Base-by-base conservation (phyloP, 1,140 invertebrate species). In the Paracyclopina nana region DNA sequence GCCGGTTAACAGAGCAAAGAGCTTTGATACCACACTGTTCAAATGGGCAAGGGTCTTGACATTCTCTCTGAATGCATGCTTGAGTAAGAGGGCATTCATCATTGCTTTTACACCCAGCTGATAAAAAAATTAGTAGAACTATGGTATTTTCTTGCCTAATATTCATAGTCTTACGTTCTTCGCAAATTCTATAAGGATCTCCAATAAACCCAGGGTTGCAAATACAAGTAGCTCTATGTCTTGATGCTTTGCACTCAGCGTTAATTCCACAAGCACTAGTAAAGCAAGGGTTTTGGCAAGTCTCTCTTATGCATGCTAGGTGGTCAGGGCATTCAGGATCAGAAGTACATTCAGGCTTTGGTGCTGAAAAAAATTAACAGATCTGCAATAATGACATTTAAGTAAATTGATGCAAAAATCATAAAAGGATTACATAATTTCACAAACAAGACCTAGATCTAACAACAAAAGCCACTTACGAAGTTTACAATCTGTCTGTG, bases 181-280 rank as follows among this genome's bases (percentile, higher is more conserved):
- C n/a, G 42, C 52, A 90, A 18, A 70, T 67, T 4, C 76, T 71
- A 54, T 84, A 79, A 0, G 84, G 82, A 65, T 87, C 80, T 52
- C 83, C 83, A 60, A 82, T 72, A 16, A 80, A 79, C 57, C 78
- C 74, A 3, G 69, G 59, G n/a, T 77, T 72, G 63, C 83, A 90
- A 52, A 69, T 70, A 59, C 84, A 90, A 6, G 72, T 60, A 0
- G 80, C 71, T 53, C 71, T 64, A 59, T 86, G 82, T 18, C 59
- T 56, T 52, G 72, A 72, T 0, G 86, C 76, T 29, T 76, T 72
- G 57, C 85, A 91, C 53, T 78, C 72, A 6, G 82, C 77, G 59
- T 87, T 80, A 22, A 72, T 70, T 18, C 84, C 85, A 60, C 80
- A 82, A 6, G 73, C 72, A 18, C 75, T 75, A 60, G 84, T 88